These are phyloP conservation scores for Mesorhabditis sp. DNA, from an alignment of 2,888 invertebrate genomes.

Conservation along the genomic window DNA sequence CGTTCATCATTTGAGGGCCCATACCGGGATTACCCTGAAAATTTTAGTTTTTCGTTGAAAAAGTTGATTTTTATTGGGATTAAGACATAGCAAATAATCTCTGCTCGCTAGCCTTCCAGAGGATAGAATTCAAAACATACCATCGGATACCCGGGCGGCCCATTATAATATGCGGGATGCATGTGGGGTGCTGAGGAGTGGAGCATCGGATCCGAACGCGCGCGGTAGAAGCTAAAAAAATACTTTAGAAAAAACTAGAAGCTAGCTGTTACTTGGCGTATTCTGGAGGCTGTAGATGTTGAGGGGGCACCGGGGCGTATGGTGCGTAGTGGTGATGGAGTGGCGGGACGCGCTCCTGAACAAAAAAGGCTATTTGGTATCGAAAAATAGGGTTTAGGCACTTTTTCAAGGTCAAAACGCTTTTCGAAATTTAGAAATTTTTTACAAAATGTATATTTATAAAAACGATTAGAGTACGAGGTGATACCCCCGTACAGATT, in stretches of 20 bases:
- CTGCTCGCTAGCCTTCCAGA: not conserved
- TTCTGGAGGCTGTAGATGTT: not conserved
- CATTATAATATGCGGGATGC: not conserved
- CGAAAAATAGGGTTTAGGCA: too few species aligned
- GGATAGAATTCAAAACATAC: not conserved
- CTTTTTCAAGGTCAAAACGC: too few species aligned
- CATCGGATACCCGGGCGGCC: slow-evolving; percentile 3
- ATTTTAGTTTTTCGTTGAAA: not conserved
- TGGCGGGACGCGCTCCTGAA: not conserved
- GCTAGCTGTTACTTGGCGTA: not conserved
- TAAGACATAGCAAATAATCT: not conserved
- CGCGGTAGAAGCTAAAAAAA: not conserved
- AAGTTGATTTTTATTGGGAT: not conserved
- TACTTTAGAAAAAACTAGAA: not conserved
- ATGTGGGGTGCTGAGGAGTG: not conserved
- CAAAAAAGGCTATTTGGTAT: too few species aligned
- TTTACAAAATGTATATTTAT: too few species aligned
- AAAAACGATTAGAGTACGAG: too few species aligned
- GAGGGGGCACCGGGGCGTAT: not conserved
- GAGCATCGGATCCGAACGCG: slow-evolving; percentile 5
- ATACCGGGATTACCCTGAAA: not conserved
- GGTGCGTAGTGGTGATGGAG: slow-evolving; percentile 3
- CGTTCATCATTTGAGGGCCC: not conserved
- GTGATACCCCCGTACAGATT: too few species aligned
- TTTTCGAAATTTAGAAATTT: too few species aligned